Evolutionary conservation across 2,113 vertebrate genomes (phyloP), one percentile per base, ranked within the genome.

Genomic region (Ascaphus truei): DNA sequence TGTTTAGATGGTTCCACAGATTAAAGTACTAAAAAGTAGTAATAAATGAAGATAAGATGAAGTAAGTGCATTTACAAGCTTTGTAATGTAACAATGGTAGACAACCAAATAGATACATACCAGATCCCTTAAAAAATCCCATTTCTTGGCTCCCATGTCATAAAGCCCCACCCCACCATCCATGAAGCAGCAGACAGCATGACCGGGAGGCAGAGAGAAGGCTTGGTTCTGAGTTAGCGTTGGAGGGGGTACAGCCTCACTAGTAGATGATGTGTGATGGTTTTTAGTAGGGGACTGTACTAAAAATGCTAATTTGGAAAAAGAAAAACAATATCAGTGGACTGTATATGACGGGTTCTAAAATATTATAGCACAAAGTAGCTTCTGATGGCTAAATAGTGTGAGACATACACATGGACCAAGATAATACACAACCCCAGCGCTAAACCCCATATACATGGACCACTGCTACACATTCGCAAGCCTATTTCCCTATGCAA

Each of bases 101-200:
- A 37, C 12, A n/a, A n/a, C n/a, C n/a, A n/a, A 56, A 1, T 34
- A 5, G 1, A 77, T 61, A 76, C 91, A 1, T 95, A 99, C 97
- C 96, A 98, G 55, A 79, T 99, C 97, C 77, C 95, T 83, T 11
- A 99, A 92, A 74, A 99, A 99, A 87, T 98, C 94, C 96, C 97
- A 99, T 72, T 98, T 98, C 77, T 91, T 96, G 75, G 93, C 86
- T 36, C 93, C 96, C 90, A 98, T 94, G 76, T 99, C 92, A 37
- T 98, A 99, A 29, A 99, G 92, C 1, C 97, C 97, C 15, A 98
- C 93, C 16, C 97, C 97, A 36, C 96, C 97, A 48, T 99, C 97
- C 91, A 97, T 90, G 78, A 99, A 99, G 79, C 97, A 98, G 80
- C 97, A 99, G 39, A 99, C 93, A 0, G 84, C 92, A 0, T 98